phyloP scores from a whole-genome alignment of 2,113 vertebrate species.

The Triplophysa dalaica region DNA sequence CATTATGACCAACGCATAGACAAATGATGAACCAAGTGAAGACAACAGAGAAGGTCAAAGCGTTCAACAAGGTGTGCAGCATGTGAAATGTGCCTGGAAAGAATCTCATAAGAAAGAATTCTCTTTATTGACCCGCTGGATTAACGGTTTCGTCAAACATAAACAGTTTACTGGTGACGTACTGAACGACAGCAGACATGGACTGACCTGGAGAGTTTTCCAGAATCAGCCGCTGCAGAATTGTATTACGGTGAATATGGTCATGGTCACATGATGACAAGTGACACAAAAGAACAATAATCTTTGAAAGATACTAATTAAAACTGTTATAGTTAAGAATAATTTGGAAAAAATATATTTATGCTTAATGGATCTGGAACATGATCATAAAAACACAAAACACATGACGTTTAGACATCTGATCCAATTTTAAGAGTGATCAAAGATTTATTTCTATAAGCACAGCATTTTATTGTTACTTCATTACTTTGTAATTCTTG shows the following conservation, averaged over 20 bases:
- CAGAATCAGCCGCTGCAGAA: not conserved
- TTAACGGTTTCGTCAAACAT: not conserved
- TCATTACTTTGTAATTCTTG: constrained; percentile 57
- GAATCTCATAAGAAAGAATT: not conserved
- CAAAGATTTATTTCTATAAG: constrained; percentile 63
- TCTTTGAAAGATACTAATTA: too few relatives aligned
- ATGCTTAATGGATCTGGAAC: not conserved
- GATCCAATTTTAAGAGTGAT: constrained; percentile 68
- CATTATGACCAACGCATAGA: not conserved
- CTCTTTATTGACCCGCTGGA: not conserved
- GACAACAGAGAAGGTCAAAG: constrained; percentile 36
- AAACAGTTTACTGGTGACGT: not conserved
- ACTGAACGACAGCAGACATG: not conserved
- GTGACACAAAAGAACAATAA: not conserved
- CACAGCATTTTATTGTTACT: constrained; percentile 60
- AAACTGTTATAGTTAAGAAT: too few relatives aligned
- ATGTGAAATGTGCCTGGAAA: not conserved
- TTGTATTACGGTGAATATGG: not conserved
- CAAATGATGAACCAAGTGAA: not conserved
- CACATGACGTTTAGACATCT: not conserved
- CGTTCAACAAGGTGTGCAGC: constrained; percentile 29
- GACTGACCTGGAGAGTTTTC: not conserved
- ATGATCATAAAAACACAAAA: not conserved
- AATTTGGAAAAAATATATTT: too few relatives aligned
- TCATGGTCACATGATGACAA: not conserved